These are phyloP conservation scores for Drosophila paulistorum DNA, from an alignment of 1,140 invertebrate genomes.

Conservation along the genomic window DNA sequence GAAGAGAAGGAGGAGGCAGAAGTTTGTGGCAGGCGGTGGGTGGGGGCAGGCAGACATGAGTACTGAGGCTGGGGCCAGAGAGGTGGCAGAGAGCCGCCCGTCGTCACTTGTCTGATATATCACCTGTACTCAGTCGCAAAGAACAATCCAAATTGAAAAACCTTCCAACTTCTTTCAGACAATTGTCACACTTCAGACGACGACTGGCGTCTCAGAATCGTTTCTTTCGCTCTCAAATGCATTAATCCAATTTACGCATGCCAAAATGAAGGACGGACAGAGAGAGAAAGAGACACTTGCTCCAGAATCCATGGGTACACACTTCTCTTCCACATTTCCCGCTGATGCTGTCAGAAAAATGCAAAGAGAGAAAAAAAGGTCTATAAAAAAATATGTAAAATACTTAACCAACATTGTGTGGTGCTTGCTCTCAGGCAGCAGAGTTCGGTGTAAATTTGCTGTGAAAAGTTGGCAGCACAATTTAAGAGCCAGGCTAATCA, in stretches of 20 bases:
- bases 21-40: constrained; percentile 14
- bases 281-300: constrained; percentile 53
- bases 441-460: constrained; percentile 79
- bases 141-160: constrained; percentile 68
- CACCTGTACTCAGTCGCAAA: constrained; percentile 62
- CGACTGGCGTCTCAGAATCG: constrained; percentile 50
- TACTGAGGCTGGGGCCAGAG: not conserved
- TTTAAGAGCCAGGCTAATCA: constrained; percentile 79
- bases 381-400: constrained; percentile 48
- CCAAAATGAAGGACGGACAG: constrained; percentile 38
- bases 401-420: constrained; percentile 49
- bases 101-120: constrained; percentile 82
- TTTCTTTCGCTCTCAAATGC: constrained; percentile 68
- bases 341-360: constrained; percentile 71
- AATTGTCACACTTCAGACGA: constrained; percentile 67
- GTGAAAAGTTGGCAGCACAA: constrained; percentile 79
- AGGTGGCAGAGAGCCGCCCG: constrained; percentile 40
- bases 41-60: not conserved
- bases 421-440: constrained; percentile 29
- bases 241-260: constrained; percentile 82
- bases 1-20: constrained; percentile 17
- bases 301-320: constrained; percentile 55
- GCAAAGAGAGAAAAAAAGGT: constrained; percentile 36
- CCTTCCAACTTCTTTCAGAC: constrained; percentile 48
- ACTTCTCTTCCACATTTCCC: constrained; percentile 44